A percentile compares a stretch with the other conserved stretches of the same genome.
These are phyloP conservation scores for Hemicordylus capensis DNA, from an alignment of 2,113 vertebrate genomes.

Conservation along the genomic window DNA sequence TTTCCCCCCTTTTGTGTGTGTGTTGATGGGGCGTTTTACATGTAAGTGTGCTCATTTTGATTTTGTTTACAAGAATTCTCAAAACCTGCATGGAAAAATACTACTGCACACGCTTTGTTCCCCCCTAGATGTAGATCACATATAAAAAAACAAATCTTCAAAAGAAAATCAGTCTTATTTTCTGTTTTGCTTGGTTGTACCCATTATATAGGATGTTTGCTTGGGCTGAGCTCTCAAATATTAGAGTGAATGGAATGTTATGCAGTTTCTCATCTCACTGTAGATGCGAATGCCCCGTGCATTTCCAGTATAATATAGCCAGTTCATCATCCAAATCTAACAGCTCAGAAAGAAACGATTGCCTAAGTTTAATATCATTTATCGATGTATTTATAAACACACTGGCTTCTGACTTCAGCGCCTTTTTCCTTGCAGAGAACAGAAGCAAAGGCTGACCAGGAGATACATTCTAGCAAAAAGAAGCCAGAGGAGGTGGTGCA, in stretches of 20 bases:
- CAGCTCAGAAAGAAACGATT: not conserved
- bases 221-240: slow-evolving; percentile 56
- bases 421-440: slow-evolving; percentile 68
- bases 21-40: not conserved
- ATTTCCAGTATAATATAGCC: not conserved
- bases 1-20: no score
- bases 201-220: slow-evolving; percentile 37
- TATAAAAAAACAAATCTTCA: slow-evolving; percentile 8
- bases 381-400: slow-evolving; percentile 20
- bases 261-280: not conserved
- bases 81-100: not conserved
- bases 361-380: slow-evolving; percentile 44
- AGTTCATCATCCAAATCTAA: rapidly evolving
- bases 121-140: slow-evolving; percentile 7
- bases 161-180: not conserved
- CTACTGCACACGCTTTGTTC: slow-evolving; percentile 34
- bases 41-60: not conserved
- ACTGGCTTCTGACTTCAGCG: slow-evolving; percentile 9
- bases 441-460: slow-evolving; percentile 65
- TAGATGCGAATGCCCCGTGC: no score
- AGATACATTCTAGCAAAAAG: slow-evolving; percentile 54
- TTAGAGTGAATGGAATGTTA: not conserved
- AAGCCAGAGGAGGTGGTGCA: slow-evolving; percentile 40
- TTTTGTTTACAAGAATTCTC: not conserved
- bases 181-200: slow-evolving; percentile 48